phyloP scores from a whole-genome alignment of 2,113 vertebrate genomes.

The Platycercus adscitus region DNA sequence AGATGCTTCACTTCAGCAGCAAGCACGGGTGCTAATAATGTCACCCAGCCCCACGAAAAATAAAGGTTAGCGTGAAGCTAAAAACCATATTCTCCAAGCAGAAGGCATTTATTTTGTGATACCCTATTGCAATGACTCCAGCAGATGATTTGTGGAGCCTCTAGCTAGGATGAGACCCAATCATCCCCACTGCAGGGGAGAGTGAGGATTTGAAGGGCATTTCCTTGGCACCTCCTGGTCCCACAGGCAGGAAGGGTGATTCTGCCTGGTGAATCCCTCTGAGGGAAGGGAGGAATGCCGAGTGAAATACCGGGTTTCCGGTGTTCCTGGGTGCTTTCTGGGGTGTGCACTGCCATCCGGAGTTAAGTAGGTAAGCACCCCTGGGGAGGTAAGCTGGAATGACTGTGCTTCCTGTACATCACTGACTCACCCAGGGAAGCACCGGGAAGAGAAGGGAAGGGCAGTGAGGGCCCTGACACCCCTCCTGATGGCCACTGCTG shows the following conservation, averaged over 20 bases:
- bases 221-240: neutral
- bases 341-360: neutral
- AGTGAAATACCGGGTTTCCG: neutral
- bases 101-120: constrained; percentile 4
- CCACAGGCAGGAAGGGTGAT: neutral
- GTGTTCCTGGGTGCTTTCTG: neutral
- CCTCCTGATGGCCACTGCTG: neutral
- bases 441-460: neutral
- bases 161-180: neutral
- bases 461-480: neutral
- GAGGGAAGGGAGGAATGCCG: neutral
- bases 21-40: constrained; percentile 31
- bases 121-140: neutral
- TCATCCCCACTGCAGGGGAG: rapidly evolving
- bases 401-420: constrained; percentile 3
- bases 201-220: rapidly evolving
- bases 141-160: neutral
- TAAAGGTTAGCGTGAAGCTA: constrained; percentile 6
- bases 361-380: neutral
- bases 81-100: constrained; percentile 47
- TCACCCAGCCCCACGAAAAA: constrained; percentile 25
- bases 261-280: neutral
- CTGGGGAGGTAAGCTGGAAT: neutral
- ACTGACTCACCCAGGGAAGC: constrained; percentile 6
- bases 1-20: constrained; percentile 50